Base-by-base conservation (phyloP, 2,888 invertebrate genomes). In the Zygaena filipendulae region DNA sequence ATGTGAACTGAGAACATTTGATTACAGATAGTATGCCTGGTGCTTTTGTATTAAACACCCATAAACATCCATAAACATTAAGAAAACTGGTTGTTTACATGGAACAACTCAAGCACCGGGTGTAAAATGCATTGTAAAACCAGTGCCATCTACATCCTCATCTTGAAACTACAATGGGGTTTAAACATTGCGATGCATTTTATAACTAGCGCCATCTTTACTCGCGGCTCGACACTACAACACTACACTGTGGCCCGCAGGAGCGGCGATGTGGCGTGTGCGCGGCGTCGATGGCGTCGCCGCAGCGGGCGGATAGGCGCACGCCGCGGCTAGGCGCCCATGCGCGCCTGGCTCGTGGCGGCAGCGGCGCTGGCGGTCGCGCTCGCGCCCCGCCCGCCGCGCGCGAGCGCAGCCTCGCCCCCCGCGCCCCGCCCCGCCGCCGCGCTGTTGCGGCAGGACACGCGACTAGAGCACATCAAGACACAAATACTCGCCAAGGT, bases 341-440 rank as follows among this genome's bases (percentile, higher is more conserved):
- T 74, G 56, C 57, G 58, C 58, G 75, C 71, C 71, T 70, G 72
- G 69, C 72, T 71, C 54, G 50, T 71, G 37, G 64, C 72, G 71
- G 70, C 70, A 66, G 75, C 74, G 74, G 67, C 68, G 69, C 68
- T 67, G 57, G 74, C 74, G 67, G 66, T 71, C 54, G 69, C 67
- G 69, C 64, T 47, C 45, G 48, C 47, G 47, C 43, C 46, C 45
- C 40, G 64, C 57, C 62, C 66, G 59, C 67, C 69, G 64, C 59
- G 64, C 66, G 64, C 68, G 53, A 52, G 54, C 49, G 39, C 53
- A 40, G 42, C 39, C 41, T 36, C 38, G 38, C 34, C 34, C 33
- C 38, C 23, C 32, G 33, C 29, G 30, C 21, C 36, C 28, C 39
- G 27, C 33, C 27, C 29, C 29, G 29, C 36, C 36, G 29, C 38